Percentiles rank a stretch among this genome's conserved stretches.
These are phyloP conservation scores for Neomicropteryx cornuta DNA, from an alignment of 1,140 invertebrate genomes.

Conservation along the genomic window DNA sequence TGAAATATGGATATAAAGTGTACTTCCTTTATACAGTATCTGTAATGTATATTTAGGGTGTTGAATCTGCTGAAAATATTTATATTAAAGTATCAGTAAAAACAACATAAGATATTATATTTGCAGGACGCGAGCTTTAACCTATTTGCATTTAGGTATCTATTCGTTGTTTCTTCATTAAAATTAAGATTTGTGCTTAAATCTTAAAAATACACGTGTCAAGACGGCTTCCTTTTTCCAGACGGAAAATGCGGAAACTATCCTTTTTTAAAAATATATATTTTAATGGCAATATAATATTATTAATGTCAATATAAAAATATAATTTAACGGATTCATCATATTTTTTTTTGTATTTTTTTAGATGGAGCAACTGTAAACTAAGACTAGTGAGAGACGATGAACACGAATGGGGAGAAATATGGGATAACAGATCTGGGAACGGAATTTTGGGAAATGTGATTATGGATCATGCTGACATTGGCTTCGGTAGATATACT, in stretches of 20 bases:
- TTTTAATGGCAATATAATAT: constrained; percentile 1
- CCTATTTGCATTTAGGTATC: neutral
- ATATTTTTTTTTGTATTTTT: constrained; percentile 9
- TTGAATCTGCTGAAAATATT: no score
- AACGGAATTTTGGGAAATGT: constrained; percentile 45
- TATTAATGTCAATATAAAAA: constrained; percentile 6
- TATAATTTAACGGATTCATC: constrained; percentile 1
- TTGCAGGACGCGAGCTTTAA: no score
- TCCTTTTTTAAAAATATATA: no score
- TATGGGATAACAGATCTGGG: constrained; percentile 44
- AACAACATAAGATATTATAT: no score
- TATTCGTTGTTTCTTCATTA: neutral
- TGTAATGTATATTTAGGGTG: no score
- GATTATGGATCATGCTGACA: constrained; percentile 41
- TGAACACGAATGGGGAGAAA: constrained; percentile 42
- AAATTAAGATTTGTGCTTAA: neutral
- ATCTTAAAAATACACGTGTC: constrained; percentile 1
- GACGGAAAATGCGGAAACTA: no score
- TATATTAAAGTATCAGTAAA: no score
- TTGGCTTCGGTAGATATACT: constrained; percentile 37
- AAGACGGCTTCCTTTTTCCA: neutral
- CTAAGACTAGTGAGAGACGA: constrained; percentile 36
- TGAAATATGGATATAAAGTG: no score
- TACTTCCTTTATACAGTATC: no score
- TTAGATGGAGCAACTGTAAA: constrained; percentile 38